Conservation (phyloP, 2,888 invertebrate genomes). For the Plusia festucae region DNA sequence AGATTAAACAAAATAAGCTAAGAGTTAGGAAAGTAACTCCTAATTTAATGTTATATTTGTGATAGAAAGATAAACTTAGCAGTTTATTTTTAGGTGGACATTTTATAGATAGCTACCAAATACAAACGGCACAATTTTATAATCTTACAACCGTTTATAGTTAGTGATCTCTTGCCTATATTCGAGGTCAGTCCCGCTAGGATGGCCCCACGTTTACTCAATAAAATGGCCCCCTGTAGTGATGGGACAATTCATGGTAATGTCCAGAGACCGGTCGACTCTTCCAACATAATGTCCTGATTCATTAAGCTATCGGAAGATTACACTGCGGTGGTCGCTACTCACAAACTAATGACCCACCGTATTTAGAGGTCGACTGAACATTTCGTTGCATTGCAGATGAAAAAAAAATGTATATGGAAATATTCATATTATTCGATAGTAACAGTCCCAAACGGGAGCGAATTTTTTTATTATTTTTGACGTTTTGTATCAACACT, state of each 20-base stretch:
- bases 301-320: conserved; percentile 77
- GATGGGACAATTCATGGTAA: conserved; percentile 72
- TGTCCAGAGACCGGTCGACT: conserved; percentile 65
- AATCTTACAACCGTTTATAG: conserved; percentile 55
- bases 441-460: not conserved
- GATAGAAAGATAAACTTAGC: conserved; percentile 5
- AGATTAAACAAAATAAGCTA: not conserved
- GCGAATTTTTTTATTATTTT: not conserved
- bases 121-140: conserved; percentile 53
- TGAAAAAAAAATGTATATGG: conserved; percentile 18
- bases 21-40: not conserved
- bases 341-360: conserved; percentile 60
- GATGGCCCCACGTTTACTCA: conserved; percentile 65
- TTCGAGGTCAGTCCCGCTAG: conserved; percentile 58
- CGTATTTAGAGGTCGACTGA: conserved; percentile 51
- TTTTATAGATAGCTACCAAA: conserved; percentile 11
- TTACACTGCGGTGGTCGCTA: conserved; percentile 67
- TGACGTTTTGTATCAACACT: conserved; percentile 3
- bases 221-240: conserved; percentile 79
- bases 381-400: conserved; percentile 28
- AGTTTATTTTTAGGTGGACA: conserved; percentile 20
- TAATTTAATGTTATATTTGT: not conserved
- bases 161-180: conserved; percentile 56
- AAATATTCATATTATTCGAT: conserved; percentile 9
- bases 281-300: conserved; percentile 70